These are phyloP conservation scores for Melanotus villosus DNA, from an alignment of 2,888 invertebrate genomes.

Conservation along the genomic window DNA sequence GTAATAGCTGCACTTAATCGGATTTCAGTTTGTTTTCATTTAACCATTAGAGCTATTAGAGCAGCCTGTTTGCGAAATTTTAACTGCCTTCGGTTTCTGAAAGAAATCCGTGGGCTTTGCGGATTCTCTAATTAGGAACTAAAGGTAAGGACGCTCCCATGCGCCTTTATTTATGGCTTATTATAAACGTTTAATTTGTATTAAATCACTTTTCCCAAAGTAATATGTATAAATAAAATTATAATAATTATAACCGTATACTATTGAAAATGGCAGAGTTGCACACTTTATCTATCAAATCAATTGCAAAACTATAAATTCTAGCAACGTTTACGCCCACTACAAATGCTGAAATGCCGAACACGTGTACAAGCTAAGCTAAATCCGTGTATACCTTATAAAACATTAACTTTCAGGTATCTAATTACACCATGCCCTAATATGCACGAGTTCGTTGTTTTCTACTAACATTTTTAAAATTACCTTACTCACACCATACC, in stretches of 20 bases:
- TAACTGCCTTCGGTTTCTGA: neutral
- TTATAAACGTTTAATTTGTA: conserved; percentile 1
- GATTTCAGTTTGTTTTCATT: conserved; percentile 30
- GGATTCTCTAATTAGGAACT: conserved; percentile 29
- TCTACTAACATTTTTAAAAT: conserved; percentile 15
- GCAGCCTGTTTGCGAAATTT: conserved; percentile 24
- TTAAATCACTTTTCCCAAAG: conserved; percentile 14
- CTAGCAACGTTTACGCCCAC: conserved; percentile 33
- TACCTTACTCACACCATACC: neutral
- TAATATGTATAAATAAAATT: conserved; percentile 9
- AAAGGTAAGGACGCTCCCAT: conserved; percentile 32
- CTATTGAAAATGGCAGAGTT: conserved; percentile 30
- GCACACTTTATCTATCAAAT: conserved; percentile 39
- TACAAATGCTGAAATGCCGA: conserved; percentile 29
- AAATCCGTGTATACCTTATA: conserved; percentile 23
- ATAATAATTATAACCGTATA: conserved; percentile 22
- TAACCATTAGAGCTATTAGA: conserved; percentile 18
- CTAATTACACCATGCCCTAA: conserved; percentile 33
- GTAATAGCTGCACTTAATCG: conserved; percentile 31
- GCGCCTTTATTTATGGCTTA: conserved; percentile 9
- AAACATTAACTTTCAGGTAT: conserved; percentile 33
- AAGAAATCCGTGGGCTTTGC: conserved; percentile 25
- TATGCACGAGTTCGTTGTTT: conserved; percentile 14
- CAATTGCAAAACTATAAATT: conserved; percentile 38
- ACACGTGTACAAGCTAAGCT: conserved; percentile 22